Evolutionary conservation across 2,797 vertebrate species (phyloP), one percentile per base, ranked within the genome.

Genomic region (Anguilla marmorata): DNA sequence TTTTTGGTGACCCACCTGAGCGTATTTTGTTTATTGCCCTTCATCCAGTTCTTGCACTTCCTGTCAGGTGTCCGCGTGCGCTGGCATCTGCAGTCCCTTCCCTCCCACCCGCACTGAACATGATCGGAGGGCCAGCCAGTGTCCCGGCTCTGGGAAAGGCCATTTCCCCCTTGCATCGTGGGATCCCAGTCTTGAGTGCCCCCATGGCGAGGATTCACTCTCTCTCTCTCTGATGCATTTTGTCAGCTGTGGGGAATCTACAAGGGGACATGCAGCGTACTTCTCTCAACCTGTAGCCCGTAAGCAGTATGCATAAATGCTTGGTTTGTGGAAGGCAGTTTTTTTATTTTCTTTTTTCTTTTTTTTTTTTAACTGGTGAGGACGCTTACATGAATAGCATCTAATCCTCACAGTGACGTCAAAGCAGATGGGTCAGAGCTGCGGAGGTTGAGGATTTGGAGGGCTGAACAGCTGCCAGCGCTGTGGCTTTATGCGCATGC

Each of bases 401-500:
- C 79, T 50, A 82, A 50, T 82, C 45, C 8, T 2, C 24, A 45
- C 21, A 48, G 9, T 82, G 79, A 50, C 79, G 21, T 24, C 79
- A 82, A 45, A n/a, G 79, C 50, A 21, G 45, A 50, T 50, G 41
- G 79, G 79, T 82, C 79, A 82, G 79, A 82, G 79, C 21, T 82
- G 79, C 45, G 41, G 45, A 82, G 79, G 79, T n/a, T 50, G 79
- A 16, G 79, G 79, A 82, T 82, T 82, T 82, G 45, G 41, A 50
- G 45, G 45, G 45, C 41, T 82, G 41, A 48, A 50, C 79, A 82
- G 45, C 41, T 21, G 79, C 24, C 74, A 76, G 74, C 41, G 7
- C 79, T 50, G 1, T n/a, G 79, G 19, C 45, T 48, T 82, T 50
- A 82, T 82, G 50, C 79, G 19, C 45, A 2, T 4, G 74, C 33